Base-by-base conservation (phyloP, 2,797 vertebrate genomes). In the Micromesistius poutassou region DNA sequence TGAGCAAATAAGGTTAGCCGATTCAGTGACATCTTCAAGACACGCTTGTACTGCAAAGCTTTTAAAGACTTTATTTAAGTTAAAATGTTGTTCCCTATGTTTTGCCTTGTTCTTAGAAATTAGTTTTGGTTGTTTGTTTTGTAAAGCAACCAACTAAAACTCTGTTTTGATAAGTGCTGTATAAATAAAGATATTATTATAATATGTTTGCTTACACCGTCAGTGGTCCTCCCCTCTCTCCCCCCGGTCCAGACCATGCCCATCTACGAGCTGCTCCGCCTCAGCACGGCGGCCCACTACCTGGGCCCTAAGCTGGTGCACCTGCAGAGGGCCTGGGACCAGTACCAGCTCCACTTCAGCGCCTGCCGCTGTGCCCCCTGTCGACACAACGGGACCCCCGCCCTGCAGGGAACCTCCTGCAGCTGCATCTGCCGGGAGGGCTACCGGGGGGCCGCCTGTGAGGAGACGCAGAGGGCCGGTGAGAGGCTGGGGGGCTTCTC, bases 361-460 rank as follows among this genome's bases (percentile, higher is more conserved):
- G 4, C 95, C 16, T 99, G 98, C 36, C 96, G 87, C 86, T 99
- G 97, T 0, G 88, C 92, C 3, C 92, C 94, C 0, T 98, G 98
- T 87, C 90, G 81, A 71, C 91, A 98, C 87, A 95, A 95, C 0
- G 97, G 96, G 0, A 82, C 95, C 30, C 93, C 95, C 0, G 2
- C 94, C 1, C 89, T 98, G 0, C n/a, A 82, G 0, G 89, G 88
- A 0, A 95, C 91, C 0, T 83, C 81, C 13, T 99, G 97, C 80
- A 80, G 0, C 2, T 99, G 97, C 82, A 75, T 93, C 73, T 99
- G 97, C 72, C 91, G 78, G 0, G 0, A 42, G 0, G 95, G 95
- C 3, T 92, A 80, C 3, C 0, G 0, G 0, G 97, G 97, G 4
- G 1, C 78, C 0, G 95, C 93, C 79, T 95, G 94, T 19, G 91